phyloP scores from a whole-genome alignment of 2,113 vertebrate genomes.

The Vulpes ferrilata region DNA sequence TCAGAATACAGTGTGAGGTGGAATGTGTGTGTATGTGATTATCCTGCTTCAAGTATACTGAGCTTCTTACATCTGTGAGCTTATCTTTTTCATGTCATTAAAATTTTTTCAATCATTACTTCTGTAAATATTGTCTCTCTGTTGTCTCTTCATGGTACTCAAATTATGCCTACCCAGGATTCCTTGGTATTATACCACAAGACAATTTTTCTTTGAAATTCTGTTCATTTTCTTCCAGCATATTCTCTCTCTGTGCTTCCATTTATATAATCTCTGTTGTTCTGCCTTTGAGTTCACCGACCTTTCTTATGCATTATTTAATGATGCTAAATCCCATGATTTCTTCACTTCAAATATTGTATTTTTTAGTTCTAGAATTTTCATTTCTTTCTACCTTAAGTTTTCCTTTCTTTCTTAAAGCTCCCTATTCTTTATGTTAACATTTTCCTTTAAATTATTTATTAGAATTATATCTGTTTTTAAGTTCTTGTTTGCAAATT shows the following conservation, averaged over 20 bases:
- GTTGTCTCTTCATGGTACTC: neutral
- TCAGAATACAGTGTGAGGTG: neutral
- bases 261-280: neutral
- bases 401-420: neutral
- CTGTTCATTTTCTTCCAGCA: neutral
- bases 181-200: neutral
- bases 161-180: neutral
- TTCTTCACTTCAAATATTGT: slow-evolving; percentile 12
- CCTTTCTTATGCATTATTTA: neutral
- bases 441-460: slow-evolving; percentile 7
- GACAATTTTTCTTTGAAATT: neutral
- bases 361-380: neutral
- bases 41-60: neutral
- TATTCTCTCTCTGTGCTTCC: neutral
- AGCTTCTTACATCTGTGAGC: neutral
- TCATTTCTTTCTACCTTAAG: neutral
- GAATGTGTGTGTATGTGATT: neutral
- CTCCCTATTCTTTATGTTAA: neutral
- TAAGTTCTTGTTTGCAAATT: neutral
- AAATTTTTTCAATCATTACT: neutral
- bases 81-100: neutral
- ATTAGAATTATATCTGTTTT: slow-evolving; percentile 29
- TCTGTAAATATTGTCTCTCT: neutral
- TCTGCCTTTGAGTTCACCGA: neutral
- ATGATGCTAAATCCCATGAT: neutral